Evolutionary conservation across 2,797 vertebrate species (phyloP), one percentile per base, ranked within the genome.

Genomic region (Phrynocephalus forsythii): DNA sequence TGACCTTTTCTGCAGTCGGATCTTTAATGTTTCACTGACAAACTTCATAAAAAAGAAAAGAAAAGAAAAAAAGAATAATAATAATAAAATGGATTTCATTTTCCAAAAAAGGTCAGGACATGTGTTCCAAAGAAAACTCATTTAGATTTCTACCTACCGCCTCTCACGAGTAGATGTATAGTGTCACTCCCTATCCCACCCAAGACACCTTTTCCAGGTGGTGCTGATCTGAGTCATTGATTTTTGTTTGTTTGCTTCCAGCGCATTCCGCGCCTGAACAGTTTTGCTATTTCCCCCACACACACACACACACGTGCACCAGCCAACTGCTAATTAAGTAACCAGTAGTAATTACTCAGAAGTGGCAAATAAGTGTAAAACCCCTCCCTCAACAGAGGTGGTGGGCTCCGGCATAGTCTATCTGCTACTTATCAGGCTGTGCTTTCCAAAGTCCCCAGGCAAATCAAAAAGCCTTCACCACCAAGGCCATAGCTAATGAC

Each of bases 1-100:
- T 97, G 97, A 97, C 97, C 97, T 98, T 98, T 98, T 97, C 97
- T 94, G 94, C 96, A 95, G 95, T 96, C 96, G 33, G 90, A 95
- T 95, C 93, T 92, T 89, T 89, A 92, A 91, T 82, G 91, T 86
- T 92, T 90, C 94, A 91, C 87, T 82, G 87, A 88, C 0, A 18
- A 91, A 94, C 92, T 89, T 94, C 95, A 92, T 96, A 92, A 97
- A 97, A 96, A 97, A 92, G 1, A 15, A 3, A 13, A 56, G 9
- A 56, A 13, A 56, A 0, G 92, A 97, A 97, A 87, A 73, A 83
- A 95, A 94, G 33, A 33, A 33, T 2, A 33, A 33, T 33, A 97
- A 97, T 97, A 97, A 97, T 96, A 96, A 97, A 97, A 97, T 91
- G 90, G 95, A 95, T 96, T 96, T 93, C 91, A 93, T 95, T 95